Conservation (phyloP, 2,888 invertebrate species). For the Hemithea aestivaria region DNA sequence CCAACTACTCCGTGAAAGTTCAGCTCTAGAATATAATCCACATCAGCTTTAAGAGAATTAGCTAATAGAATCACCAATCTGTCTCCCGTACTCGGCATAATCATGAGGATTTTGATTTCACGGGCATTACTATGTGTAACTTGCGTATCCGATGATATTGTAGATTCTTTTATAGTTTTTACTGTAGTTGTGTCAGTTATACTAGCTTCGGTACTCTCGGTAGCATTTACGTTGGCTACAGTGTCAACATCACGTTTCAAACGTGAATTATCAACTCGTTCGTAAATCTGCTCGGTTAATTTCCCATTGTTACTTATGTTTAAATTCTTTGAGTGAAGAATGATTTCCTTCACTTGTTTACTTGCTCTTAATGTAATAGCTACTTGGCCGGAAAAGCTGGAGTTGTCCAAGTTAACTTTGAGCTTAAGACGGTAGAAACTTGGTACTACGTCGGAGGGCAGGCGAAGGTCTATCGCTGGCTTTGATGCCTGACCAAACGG, state of each 20-base stretch:
- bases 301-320: constrained; percentile 53
- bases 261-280: constrained; percentile 45
- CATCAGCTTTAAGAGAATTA: constrained; percentile 58
- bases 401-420: constrained; percentile 68
- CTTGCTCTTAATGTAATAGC: constrained; percentile 68
- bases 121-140: constrained; percentile 61
- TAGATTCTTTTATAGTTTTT: constrained; percentile 1
- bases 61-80: constrained; percentile 52
- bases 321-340: constrained; percentile 74
- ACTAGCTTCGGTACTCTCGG: constrained; percentile 20
- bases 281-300: constrained; percentile 69
- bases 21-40: constrained; percentile 77
- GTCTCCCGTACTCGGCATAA: constrained; percentile 54
- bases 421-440: constrained; percentile 78
- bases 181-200: constrained; percentile 21
- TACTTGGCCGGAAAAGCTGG: constrained; percentile 63
- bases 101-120: constrained; percentile 53
- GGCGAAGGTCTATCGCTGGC: constrained; percentile 54
- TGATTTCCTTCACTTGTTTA: constrained; percentile 57
- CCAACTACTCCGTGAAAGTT: constrained; percentile 76
- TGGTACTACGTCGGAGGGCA: constrained; percentile 74
- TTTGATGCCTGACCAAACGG: constrained; percentile 50
- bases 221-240: constrained; percentile 11
- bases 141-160: constrained; percentile 43
- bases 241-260: constrained; percentile 40